Evolutionary conservation across 2,797 vertebrate species (phyloP), one percentile per base, ranked within the genome.

Genomic region (Psittacula echo): DNA sequence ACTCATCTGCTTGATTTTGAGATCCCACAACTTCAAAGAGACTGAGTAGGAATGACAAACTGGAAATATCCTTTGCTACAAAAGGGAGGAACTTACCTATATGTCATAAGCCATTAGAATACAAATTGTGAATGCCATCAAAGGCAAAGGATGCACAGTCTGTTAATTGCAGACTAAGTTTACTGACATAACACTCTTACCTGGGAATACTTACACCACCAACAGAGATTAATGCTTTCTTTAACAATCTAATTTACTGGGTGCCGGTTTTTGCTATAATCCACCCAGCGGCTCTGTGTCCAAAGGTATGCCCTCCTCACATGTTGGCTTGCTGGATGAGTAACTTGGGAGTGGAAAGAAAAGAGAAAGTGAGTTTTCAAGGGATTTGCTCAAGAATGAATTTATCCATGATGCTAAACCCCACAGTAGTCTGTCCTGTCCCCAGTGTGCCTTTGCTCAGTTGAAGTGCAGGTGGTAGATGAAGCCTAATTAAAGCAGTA

Each of bases 21-120:
- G 95, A 89, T 71, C 10, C n/a, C 56, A 71, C 56, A 83, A 13
- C 44, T 85, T 96, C 67, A 90, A 92, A 93, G 72, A 71, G n/a
- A 30, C 45, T 45, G 24, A 70, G 9, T 44, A 42, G 27, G 37
- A 90, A 71, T 39, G 56, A 89, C 27, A 72, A 87, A 81, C 14
- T 47, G 26, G 30, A 90, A 87, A 73, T 61, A 82, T 5, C 29
- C 34, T 81, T 72, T 77, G 34, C n/a, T 88, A 23, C 48, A 29
- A 87, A 71, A 73, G 68, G 22, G 76, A 73, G 23, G 16, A 16
- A 61, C 19, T 26, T 70, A 65, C 16, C 45, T 85, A 1, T 56
- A 18, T 70, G 87, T 71, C n/a, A 34, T 48, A 79, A 93, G 5
- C 15, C 26, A 13, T 77, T 89, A 56, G 13, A 88, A 73, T 70